These are phyloP conservation scores for Dermolepida albohirtum DNA, from an alignment of 2,888 invertebrate species.

Conservation along the genomic window DNA sequence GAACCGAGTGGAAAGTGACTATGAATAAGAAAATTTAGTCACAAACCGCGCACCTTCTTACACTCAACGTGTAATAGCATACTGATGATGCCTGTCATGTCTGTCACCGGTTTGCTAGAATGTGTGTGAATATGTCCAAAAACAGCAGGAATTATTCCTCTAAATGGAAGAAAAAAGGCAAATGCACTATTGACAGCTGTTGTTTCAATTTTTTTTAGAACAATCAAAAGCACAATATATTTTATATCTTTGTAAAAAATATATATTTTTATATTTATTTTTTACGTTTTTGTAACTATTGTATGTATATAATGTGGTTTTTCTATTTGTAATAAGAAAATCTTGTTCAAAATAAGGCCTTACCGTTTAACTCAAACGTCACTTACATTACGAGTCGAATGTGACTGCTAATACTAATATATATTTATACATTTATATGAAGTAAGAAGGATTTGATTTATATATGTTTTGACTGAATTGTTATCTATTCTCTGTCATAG, in stretches of 20 bases:
- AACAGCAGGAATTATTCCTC: neutral
- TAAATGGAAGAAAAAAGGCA: neutral
- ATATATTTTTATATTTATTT: neutral
- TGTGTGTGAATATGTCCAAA: slow-evolving; percentile 2
- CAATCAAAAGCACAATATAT: slow-evolving; percentile 21
- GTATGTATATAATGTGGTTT: no score
- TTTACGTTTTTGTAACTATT: no score
- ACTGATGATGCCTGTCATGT: slow-evolving; percentile 54
- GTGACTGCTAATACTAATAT: no score
- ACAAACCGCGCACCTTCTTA: slow-evolving; percentile 29
- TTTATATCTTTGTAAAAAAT: neutral
- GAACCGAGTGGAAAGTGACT: slow-evolving; percentile 72
- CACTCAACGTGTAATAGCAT: slow-evolving; percentile 61
- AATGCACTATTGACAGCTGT: neutral
- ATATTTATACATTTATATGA: no score
- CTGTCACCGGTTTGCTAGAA: slow-evolving; percentile 27
- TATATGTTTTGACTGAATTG: no score
- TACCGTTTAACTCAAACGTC: no score
- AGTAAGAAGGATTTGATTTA: no score
- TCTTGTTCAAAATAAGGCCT: no score
- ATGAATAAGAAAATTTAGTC: slow-evolving; percentile 66
- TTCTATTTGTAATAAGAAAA: no score
- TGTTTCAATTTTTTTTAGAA: neutral
- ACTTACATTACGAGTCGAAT: no score
- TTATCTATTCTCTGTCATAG: no score